Evolutionary conservation across 2,888 invertebrate species (phyloP).

Genomic region (Noctua comes): DNA sequence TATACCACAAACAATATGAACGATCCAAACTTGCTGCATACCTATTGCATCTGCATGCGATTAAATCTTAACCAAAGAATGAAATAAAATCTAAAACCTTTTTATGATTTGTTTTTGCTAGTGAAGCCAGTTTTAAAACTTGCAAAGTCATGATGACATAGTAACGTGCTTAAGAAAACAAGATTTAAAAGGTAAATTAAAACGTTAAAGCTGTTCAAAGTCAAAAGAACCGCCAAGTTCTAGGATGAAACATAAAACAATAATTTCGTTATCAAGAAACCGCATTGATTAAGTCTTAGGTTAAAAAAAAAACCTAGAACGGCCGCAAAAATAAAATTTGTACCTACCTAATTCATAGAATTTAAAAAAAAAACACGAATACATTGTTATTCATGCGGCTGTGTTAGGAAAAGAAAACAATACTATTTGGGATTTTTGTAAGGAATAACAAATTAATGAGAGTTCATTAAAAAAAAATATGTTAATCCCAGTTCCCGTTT

Average conservation of each 20-base stretch:
- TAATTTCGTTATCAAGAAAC: background rate
- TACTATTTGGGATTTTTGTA: background rate
- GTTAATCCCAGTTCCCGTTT: background rate
- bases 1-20: background rate
- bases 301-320: no score
- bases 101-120: background rate
- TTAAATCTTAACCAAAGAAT: background rate
- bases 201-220: background rate
- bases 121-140: background rate
- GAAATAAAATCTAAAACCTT: background rate
- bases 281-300: no score
- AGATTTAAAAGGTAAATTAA: background rate
- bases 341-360: background rate
- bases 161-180: background rate
- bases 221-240: background rate
- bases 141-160: constrained; percentile 17
- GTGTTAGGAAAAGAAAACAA: background rate
- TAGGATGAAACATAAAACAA: background rate
- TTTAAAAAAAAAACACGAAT: background rate
- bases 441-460: background rate
- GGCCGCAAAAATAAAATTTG: background rate
- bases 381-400: background rate
- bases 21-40: background rate
- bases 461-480: background rate
- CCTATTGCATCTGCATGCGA: background rate